Base-by-base conservation (phyloP, 2,797 vertebrate species). In the Hylomyscus alleni region DNA sequence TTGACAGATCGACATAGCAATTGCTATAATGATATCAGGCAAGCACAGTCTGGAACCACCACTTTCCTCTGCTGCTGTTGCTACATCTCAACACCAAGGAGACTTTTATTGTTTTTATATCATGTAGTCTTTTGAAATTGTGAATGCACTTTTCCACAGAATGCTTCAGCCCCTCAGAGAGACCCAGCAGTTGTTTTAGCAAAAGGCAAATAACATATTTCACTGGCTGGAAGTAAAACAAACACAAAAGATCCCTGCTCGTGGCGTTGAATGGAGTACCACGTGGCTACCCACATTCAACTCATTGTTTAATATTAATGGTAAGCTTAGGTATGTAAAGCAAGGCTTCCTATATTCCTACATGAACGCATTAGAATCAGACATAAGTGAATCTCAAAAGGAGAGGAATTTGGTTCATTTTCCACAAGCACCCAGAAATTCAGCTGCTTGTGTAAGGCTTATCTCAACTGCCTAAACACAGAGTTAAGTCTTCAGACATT, bases 381-480 rank as follows among this genome's bases (percentile, higher is more conserved):
- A 1, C n/a, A 94, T 91, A 97, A 96, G 58, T 89, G 89, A 93
- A 97, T 97, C 97, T 98, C 96, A 95, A 92, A 95, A 97, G 94
- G 75, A 95, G 77, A 96, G 87, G 95, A 96, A 86, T 88, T 96
- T 97, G 83, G 90, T 97, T 97, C 92, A 76, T 93, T 97, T 98
- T 96, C 77, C 82, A 97, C 97, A 98, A 98, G 94, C 40, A 90
- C 84, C 96, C 85, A 54, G 98, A 98, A 98, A 98, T 98, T 98
- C 97, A 98, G 96, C 97, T 98, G 86, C 92, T 98, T 98, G 97
- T 98, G 97, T 97, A 94, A 95, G 97, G 95, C 96, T 98, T 98
- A 98, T 98, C 97, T 98, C 94, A 92, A 95, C 97, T 82, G 94
- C 31, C 92, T 96, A 97, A 78, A 92, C 93, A 97, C 87, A 95